Conservation (phyloP, 2,113 vertebrate genomes). For the Ascaphus truei region DNA sequence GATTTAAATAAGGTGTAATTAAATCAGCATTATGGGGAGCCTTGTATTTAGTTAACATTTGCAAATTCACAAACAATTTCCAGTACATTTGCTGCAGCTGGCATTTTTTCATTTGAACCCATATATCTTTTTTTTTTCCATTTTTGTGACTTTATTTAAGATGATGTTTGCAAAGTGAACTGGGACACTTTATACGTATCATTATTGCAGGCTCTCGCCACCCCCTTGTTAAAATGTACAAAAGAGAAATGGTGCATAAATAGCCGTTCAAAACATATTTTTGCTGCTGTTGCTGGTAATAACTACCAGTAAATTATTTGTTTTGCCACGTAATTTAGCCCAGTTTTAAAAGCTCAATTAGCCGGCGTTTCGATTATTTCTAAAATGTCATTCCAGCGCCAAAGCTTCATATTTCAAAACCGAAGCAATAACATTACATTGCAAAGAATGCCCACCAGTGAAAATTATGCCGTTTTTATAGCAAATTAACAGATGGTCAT, state of each 20-base stretch:
- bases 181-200: too few species aligned
- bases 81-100: too few species aligned
- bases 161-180: too few species aligned
- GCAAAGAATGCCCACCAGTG: slow-evolving; percentile 42
- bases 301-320: too few species aligned
- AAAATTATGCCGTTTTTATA: slow-evolving; percentile 43
- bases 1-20: too few species aligned
- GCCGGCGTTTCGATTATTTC: not conserved
- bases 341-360: slow-evolving; percentile 7
- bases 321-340: slow-evolving; percentile 5
- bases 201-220: not conserved
- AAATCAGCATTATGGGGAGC: too few species aligned
- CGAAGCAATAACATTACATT: slow-evolving; percentile 42
- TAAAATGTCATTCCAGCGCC: not conserved
- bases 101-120: too few species aligned
- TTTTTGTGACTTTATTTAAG: too few species aligned
- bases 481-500: slow-evolving; percentile 53
- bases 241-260: not conserved
- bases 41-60: too few species aligned
- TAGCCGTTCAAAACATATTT: not conserved
- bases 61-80: too few species aligned
- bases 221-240: not conserved
- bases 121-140: too few species aligned
- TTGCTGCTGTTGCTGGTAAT: not conserved
- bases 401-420: slow-evolving; percentile 30